phyloP scores from a whole-genome alignment of 2,797 vertebrate species.

The Phataginus tricuspis region DNA sequence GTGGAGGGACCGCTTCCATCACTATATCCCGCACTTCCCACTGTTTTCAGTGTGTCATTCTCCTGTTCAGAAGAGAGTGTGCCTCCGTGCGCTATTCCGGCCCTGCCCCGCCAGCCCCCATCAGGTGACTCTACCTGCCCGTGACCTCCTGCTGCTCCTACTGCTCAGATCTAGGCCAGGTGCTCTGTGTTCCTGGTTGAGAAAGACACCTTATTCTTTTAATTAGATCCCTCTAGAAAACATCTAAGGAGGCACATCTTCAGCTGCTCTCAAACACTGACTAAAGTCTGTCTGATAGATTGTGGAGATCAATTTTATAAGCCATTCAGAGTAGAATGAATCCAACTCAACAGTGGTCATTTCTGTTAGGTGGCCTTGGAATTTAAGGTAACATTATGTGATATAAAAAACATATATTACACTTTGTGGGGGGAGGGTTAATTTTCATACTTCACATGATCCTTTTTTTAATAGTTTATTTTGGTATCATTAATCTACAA shows the following conservation, averaged over 20 bases:
- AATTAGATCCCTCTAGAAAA: conserved; percentile 41
- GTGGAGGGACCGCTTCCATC: background rate
- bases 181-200: background rate
- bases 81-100: too few relatives aligned
- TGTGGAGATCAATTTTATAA: background rate
- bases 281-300: background rate
- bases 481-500: too few relatives aligned
- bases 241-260: background rate
- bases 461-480: too few relatives aligned
- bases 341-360: background rate
- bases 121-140: background rate
- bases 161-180: background rate
- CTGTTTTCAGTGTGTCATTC: background rate
- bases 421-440: background rate
- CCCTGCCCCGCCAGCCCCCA: too few relatives aligned
- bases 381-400: background rate
- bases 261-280: background rate
- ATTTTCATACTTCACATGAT: background rate
- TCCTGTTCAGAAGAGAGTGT: too few relatives aligned
- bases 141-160: background rate
- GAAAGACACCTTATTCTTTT: background rate
- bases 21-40: background rate
- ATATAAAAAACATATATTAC: background rate
- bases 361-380: background rate
- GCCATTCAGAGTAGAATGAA: background rate